Percentiles rank a stretch among this genome's conserved stretches.
Evolutionary conservation across 2,888 invertebrate genomes (phyloP).

Genomic region (Eledone cirrhosa): DNA sequence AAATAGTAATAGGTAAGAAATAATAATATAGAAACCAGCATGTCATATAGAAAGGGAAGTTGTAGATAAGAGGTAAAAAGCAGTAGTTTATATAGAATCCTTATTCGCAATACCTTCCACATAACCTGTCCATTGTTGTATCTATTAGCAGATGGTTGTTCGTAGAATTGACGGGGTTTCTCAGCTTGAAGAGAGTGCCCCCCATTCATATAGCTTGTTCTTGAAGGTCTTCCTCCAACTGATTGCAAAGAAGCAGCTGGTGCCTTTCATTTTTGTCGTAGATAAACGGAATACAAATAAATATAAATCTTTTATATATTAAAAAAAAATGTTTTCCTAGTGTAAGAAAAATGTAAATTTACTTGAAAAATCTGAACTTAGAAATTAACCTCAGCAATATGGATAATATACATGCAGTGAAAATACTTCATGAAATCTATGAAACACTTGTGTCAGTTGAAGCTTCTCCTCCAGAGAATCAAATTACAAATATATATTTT

Average conservation of each 20-base stretch:
- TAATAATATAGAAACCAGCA: background rate
- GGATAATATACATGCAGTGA: no score
- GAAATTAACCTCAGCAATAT: no score
- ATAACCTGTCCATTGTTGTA: constrained; percentile 15
- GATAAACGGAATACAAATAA: background rate
- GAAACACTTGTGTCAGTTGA: no score
- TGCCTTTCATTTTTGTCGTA: constrained; percentile 6
- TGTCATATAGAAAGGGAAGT: background rate
- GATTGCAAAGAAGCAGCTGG: constrained; percentile 18
- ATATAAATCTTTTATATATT: no score
- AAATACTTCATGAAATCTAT: no score
- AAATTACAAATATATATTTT: no score
- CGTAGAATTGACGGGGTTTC: background rate
- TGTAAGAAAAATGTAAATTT: no score
- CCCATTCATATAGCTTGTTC: constrained; percentile 12
- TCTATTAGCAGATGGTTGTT: background rate
- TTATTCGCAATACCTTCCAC: constrained; percentile 10
- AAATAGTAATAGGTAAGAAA: no score
- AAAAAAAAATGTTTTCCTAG: no score
- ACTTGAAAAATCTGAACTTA: no score
- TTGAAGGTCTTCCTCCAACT: background rate
- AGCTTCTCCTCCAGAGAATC: no score
- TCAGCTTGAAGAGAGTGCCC: background rate
- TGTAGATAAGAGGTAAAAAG: background rate
- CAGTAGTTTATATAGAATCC: background rate